Percentiles rank a stretch among this genome's conserved stretches.
Conservation (phyloP, 2,797 vertebrate genomes). For the Lacerta bilineata region DNA sequence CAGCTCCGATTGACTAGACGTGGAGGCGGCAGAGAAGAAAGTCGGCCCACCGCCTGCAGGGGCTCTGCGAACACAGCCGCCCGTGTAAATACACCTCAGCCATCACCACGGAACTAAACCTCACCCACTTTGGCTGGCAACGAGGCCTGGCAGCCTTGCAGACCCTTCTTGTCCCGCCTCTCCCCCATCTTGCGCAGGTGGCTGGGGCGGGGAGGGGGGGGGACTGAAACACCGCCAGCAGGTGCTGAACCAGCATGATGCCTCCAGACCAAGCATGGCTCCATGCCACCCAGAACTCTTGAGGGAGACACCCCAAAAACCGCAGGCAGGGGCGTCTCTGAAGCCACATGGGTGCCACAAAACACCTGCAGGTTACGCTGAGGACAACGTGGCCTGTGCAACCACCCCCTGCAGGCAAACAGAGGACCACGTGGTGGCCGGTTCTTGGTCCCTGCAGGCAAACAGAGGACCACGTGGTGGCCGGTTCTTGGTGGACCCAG, state of each 20-base stretch:
- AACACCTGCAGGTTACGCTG: background rate
- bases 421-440: background rate
- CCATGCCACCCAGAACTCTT: slow-evolving; percentile 10
- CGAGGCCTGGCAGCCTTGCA: slow-evolving; percentile 26
- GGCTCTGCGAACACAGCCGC: slow-evolving; percentile 83
- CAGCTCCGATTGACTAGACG: slow-evolving; percentile 90
- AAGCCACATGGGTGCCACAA: background rate
- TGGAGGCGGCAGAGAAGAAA: slow-evolving; percentile 83
- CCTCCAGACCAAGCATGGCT: slow-evolving; percentile 43
- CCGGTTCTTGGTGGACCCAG: background rate
- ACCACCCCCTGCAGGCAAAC: too few relatives aligned
- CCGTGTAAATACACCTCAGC: slow-evolving; percentile 85
- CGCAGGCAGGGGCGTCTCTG: background rate
- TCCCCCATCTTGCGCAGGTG: background rate
- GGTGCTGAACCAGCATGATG: slow-evolving; percentile 55
- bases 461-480: background rate
- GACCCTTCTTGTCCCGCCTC: slow-evolving; percentile 29
- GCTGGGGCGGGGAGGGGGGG: slow-evolving; percentile 27
- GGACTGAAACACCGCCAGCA: slow-evolving; percentile 52
- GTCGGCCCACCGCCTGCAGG: slow-evolving; percentile 87
- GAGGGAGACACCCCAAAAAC: background rate
- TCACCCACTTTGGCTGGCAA: slow-evolving; percentile 65
- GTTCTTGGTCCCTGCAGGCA: too few relatives aligned
- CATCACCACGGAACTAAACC: slow-evolving; percentile 85
- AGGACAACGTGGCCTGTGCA: background rate